Evolutionary conservation across 2,888 invertebrate species (phyloP), one percentile per base, ranked within the genome.

Genomic region (Halictus ligatus): DNA sequence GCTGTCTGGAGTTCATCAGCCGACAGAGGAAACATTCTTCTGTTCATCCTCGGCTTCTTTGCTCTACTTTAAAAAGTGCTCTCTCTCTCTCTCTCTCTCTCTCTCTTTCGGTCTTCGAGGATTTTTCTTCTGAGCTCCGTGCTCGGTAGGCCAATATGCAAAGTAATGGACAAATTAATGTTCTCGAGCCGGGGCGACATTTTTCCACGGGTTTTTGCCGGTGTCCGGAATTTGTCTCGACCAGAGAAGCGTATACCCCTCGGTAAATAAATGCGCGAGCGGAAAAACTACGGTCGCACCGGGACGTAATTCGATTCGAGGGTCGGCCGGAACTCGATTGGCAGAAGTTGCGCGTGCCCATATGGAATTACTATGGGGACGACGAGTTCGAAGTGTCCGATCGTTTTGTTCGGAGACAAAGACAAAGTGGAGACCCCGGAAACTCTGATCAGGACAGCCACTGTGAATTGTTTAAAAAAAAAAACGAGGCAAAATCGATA

Each of bases 201-300:
- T 71, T 74, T 50, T 50, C 13, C 50, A 35, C 35, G 13, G n/a
- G 35, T 74, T 54, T 50, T 35, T 50, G 74, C 35, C 35, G 13
- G 58, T 40, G n/a, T 4, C 4, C 40, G 58, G 40, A 58, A 40
- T 75, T 58, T 10, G 40, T 58, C 58, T 58, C 25, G 40, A 50
- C 8, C 58, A 18, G 40, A 25, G 58, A 18, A 15, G 50, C 71
- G 48, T 48, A 54, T 71, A 54, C 25, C 58, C n/a, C 10, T 71
- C 75, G 72, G 81, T 88, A 89, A 84, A 89, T 89, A 89, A 88
- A 89, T 89, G 79, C 84, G 75, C 80, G 83, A 84, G 60, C 64
- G 75, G 85, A 80, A 79, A 84, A 89, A 79, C 80, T 89, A 78
- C 81, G 79, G 50, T 58, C 79, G 85, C 77, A 40, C 54, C 15